Conservation (phyloP, 2,888 invertebrate species). For the Phaonia tiefii region DNA sequence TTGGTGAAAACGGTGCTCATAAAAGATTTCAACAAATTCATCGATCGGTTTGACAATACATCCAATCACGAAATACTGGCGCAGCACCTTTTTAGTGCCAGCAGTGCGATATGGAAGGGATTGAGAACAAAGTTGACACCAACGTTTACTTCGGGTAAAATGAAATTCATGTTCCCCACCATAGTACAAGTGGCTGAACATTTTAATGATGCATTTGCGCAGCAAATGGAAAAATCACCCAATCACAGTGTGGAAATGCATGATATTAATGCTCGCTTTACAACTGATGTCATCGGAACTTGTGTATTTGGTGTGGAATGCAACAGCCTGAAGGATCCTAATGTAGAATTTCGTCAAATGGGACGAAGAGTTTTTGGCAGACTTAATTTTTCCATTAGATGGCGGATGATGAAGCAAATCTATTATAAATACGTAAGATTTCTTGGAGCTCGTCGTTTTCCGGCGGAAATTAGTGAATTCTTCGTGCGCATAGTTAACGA, state of each 20-base stretch:
- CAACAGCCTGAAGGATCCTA: constrained; percentile 78
- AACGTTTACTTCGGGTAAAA: constrained; percentile 81
- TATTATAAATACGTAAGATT: constrained; percentile 52
- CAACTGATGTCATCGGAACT: constrained; percentile 81
- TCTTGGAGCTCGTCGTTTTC: constrained; percentile 37
- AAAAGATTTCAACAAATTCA: constrained; percentile 79
- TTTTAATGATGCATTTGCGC: constrained; percentile 64
- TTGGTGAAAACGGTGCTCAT: constrained; percentile 76
- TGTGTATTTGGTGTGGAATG: constrained; percentile 81
- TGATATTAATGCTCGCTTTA: constrained; percentile 79
- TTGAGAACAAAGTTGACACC: constrained; percentile 80
- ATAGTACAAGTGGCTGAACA: constrained; percentile 74
- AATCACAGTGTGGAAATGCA: constrained; percentile 77
- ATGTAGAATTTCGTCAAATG: constrained; percentile 76
- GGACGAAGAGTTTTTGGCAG: constrained; percentile 68
- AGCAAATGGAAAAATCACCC: constrained; percentile 32
- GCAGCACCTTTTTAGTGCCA: constrained; percentile 75
- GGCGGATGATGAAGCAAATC: constrained; percentile 68
- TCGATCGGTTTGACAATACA: constrained; percentile 72
- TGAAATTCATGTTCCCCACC: constrained; percentile 81
- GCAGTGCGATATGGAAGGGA: constrained; percentile 80
- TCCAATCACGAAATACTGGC: constrained; percentile 74
- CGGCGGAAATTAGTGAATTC: constrained; percentile 52
- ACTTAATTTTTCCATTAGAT: constrained; percentile 68
- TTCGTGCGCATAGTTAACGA: constrained; percentile 71